Evolutionary conservation across 2,797 vertebrate genomes (phyloP), one percentile per base, ranked within the genome.

Genomic region (Malacoraja senta): DNA sequence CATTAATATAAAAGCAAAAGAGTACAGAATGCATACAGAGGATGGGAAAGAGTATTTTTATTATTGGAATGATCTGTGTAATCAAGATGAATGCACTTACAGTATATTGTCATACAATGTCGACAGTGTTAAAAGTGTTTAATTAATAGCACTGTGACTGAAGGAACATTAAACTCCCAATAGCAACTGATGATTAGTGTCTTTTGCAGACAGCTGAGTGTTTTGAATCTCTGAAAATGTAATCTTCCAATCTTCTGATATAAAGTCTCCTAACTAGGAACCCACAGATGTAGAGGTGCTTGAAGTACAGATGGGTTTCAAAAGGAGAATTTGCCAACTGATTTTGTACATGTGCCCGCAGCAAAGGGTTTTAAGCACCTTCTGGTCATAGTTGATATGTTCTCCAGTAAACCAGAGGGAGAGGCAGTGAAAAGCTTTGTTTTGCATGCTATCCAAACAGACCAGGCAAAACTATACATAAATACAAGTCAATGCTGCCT

Each of bases 1-100:
- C 44, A 15, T 76, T 29, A 92, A 0, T 72, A 26, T 38, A 15
- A 92, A 53, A 92, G 24, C 83, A 63, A 38, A 76, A 26, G 32
- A 9, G 8, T 65, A 32, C 8, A 9, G 68, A 76, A 53, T 76
- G 35, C 53, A 88, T 21, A 35, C 12, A 78, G n/a, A 29, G n/a
- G 12, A 78, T 21, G 24, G 13, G 19, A 68, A 65, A 32, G 15
- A 84, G 81, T 1, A 3, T 63, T n/a, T 38, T 91, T 92, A 8
- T 76, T 58, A 15, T 53, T 58, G 4, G 44, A 76, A 76, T 92
- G 38, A 92, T 92, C 71, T 92, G 90, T 92, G 71, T 17, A 76
- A 76, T 58, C 90, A 71, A 91, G 26, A 72, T 44, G 29, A 86
- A 32, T 65, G 58, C 61, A 86, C 63, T 86, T 32, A 6, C 44